Evolutionary conservation across 2,797 vertebrate genomes (phyloP), one percentile per base, ranked within the genome.

Genomic region (Micrastur ruficollis): DNA sequence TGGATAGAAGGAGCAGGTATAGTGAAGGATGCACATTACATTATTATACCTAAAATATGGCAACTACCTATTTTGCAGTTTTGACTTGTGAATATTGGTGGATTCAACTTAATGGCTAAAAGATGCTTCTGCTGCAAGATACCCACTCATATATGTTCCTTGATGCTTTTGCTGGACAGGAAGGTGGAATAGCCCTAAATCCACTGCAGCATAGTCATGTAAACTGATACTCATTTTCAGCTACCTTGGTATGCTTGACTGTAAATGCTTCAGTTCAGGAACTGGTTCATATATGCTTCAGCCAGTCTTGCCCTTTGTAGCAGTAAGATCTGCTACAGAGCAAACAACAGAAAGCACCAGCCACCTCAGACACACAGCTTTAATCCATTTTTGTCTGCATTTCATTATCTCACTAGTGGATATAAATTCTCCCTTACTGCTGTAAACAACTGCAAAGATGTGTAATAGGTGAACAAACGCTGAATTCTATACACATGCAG

Each of bases 1-100:
- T 44, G n/a, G 11, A 31, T 5, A n/a, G 46, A 78, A 49, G 20
- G 18, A 79, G 5, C 22, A 52, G 18, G 13, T 55, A 23, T 8
- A 55, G 31, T 0, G 0, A 80, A 75, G 8, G 11, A 36, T n/a
- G 11, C 3, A 29, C 7, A 27, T 82, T 52, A 31, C 29, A 14
- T 52, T 75, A n/a, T 22, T 47, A n/a, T 79, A 72, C 25, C 42
- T 59, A 79, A 81, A 75, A 50, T 29, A 40, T 1, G 4, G 13
- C 23, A 52, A 18, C 26, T 67, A 19, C 0, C 0, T 38, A 36
- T n/a, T 79, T 80, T 81, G 13, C 25, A 46, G 13, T 53, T 81
- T 36, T 53, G 12, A 36, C 29, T 53, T 29, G 14, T 66, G 29
- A 65, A 59, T 16, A 8, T 46, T 50, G 11, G 4, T 58, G 25